Percentiles rank a stretch among this genome's conserved stretches.
Conservation (phyloP, 2,888 invertebrate species). For the Thymelicus sylvestris region DNA sequence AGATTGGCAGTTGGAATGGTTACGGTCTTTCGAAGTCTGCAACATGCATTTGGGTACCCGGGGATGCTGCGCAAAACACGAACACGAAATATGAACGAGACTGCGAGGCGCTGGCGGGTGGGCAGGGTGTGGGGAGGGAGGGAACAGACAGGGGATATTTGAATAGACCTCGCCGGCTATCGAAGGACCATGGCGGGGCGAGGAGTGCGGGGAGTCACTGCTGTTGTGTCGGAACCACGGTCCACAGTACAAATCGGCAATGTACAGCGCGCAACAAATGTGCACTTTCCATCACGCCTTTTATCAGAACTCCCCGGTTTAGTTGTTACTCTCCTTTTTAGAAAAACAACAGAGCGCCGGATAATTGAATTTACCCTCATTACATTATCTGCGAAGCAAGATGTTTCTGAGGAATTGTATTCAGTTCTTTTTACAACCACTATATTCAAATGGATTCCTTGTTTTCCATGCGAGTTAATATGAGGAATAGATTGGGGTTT, state of each 20-base stretch:
- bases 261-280: slow-evolving; percentile 76
- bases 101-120: slow-evolving; percentile 82
- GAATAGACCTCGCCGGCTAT: slow-evolving; percentile 80
- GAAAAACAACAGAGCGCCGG: slow-evolving; percentile 71
- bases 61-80: slow-evolving; percentile 86
- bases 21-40: slow-evolving; percentile 76
- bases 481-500: not conserved
- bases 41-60: slow-evolving; percentile 79
- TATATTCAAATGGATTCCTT: slow-evolving; percentile 40
- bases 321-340: slow-evolving; percentile 50
- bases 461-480: slow-evolving; percentile 37
- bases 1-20: slow-evolving; percentile 39
- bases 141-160: slow-evolving; percentile 81
- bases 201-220: slow-evolving; percentile 52
- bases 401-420: slow-evolving; percentile 56
- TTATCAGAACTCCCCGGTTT: slow-evolving; percentile 60
- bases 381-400: slow-evolving; percentile 74
- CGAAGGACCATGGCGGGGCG: slow-evolving; percentile 54
- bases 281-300: slow-evolving; percentile 75
- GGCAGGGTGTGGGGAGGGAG: slow-evolving; percentile 73
- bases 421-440: slow-evolving; percentile 46
- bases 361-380: slow-evolving; percentile 79
- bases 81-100: slow-evolving; percentile 85
- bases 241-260: slow-evolving; percentile 74
- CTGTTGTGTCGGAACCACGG: slow-evolving; percentile 82